phyloP scores from a whole-genome alignment of 2,888 invertebrate genomes.

The Tetragonula carbonaria region DNA sequence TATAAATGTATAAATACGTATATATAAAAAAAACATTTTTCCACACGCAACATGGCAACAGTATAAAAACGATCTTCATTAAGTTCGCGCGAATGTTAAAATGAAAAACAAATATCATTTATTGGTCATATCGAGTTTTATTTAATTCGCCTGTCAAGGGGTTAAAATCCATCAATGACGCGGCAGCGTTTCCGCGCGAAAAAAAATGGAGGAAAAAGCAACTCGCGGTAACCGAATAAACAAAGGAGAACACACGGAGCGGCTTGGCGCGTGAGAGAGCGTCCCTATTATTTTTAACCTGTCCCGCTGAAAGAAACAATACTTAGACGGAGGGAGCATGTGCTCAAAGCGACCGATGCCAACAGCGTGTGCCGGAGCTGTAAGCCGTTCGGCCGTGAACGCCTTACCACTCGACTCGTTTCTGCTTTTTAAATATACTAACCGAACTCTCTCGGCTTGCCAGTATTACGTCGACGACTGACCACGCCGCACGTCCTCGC shows the following conservation, averaged over 20 bases:
- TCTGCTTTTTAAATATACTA: slow-evolving; percentile 78
- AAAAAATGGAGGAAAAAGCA: background rate
- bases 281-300: slow-evolving; percentile 26
- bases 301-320: slow-evolving; percentile 5
- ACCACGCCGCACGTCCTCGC: slow-evolving; percentile 67
- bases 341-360: slow-evolving; percentile 36
- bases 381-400: slow-evolving; percentile 37
- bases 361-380: slow-evolving; percentile 39
- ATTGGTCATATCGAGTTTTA: no score
- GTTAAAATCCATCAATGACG: background rate
- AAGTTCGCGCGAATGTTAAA: no score
- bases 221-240: background rate
- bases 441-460: slow-evolving; percentile 66
- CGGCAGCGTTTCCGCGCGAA: background rate
- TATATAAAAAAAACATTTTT: no score
- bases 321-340: slow-evolving; percentile 11
- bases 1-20: no score
- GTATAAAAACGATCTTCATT: no score
- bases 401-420: slow-evolving; percentile 29
- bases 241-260: background rate
- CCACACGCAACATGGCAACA: no score
- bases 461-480: slow-evolving; percentile 74
- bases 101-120: no score
- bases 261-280: background rate
- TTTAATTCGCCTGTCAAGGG: no score